Base-by-base conservation (phyloP, 2,113 vertebrate species). In the Actinemys pallida region DNA sequence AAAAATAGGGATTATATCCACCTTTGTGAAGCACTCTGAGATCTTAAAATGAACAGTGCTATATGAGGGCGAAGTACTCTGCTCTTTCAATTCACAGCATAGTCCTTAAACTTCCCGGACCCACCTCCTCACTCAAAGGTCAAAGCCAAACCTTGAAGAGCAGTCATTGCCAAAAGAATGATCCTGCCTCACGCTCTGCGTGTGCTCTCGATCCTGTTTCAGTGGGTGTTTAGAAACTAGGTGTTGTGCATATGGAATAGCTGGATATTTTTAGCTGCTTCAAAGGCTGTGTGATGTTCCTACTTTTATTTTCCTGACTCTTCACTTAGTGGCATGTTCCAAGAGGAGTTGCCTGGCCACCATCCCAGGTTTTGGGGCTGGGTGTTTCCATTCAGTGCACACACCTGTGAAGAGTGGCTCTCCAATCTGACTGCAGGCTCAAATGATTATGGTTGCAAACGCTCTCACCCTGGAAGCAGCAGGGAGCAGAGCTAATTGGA, bases 1-100 rank as follows among this genome's bases (percentile, higher is more conserved):
- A 6, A 42, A 75, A 45, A 54, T 29, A 42, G 79, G 59, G 56
- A 27, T 1, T 31, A 1, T 1, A 6, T 10, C 53, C 1, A 0
- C 19, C 35, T 53, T 10, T 12, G 20, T 75, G 39, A 45, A 75
- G n/a, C 24, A 39, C 79, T 65, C 4, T 54, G 81, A 20, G 72
- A 3, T 1, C 17, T 19, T 24, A 49, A 14, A 0, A 14, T 39
- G 25, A 50, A 3, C 45, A 79, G 65, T 42, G 54, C 45, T 79
- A 17, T 29, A 0, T 13, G 29, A 25, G 22, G 39, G 85, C 81
- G 4, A 76, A 12, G n/a, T 47, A 42, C 31, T 53, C 52, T 53
- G 17, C 53, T 81, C 22, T n/a, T 53, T n/a, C 4, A 79, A 53
- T 86, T 91, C 22, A n/a, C 39, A 57, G 4, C 20, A 11, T 42